These are phyloP conservation scores for Orthonevra nobilis DNA, from an alignment of 2,888 invertebrate genomes.

Conservation along the genomic window DNA sequence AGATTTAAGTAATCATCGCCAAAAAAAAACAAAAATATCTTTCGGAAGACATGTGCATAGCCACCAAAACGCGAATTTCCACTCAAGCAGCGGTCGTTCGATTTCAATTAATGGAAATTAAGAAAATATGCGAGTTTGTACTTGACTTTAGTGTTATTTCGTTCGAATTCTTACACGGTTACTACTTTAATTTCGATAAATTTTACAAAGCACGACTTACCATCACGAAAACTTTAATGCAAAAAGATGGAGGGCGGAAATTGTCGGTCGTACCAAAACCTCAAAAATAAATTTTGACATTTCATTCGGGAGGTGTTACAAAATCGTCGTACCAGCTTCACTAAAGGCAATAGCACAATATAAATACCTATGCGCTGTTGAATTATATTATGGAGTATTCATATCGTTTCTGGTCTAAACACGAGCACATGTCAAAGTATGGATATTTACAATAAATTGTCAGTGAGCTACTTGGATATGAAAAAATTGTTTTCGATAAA, in stretches of 20 bases:
- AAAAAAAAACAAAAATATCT: neutral
- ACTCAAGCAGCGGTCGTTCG: too few species aligned
- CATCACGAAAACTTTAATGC: constrained; percentile 78
- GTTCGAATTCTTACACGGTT: constrained; percentile 23
- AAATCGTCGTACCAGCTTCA: too few species aligned
- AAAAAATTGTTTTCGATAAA: too few species aligned
- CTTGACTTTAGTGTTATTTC: neutral
- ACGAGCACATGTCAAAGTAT: too few species aligned
- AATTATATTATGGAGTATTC: too few species aligned
- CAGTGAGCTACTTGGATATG: too few species aligned
- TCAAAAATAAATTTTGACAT: constrained; percentile 32
- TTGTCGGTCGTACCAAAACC: constrained; percentile 75
- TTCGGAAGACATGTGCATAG: constrained; percentile 29
- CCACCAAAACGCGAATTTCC: neutral
- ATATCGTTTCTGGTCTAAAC: too few species aligned
- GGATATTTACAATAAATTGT: too few species aligned
- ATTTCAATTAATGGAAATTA: too few species aligned
- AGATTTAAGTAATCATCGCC: neutral
- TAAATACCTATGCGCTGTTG: too few species aligned
- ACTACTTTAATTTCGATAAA: constrained; percentile 69
- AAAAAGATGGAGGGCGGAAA: constrained; percentile 80
- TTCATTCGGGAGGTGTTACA: constrained; percentile 13
- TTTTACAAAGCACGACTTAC: constrained; percentile 75
- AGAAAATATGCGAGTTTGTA: too few species aligned
- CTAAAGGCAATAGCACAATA: too few species aligned